Base-by-base conservation (phyloP, 2,797 vertebrate genomes). In the Iguana delicatissima region DNA sequence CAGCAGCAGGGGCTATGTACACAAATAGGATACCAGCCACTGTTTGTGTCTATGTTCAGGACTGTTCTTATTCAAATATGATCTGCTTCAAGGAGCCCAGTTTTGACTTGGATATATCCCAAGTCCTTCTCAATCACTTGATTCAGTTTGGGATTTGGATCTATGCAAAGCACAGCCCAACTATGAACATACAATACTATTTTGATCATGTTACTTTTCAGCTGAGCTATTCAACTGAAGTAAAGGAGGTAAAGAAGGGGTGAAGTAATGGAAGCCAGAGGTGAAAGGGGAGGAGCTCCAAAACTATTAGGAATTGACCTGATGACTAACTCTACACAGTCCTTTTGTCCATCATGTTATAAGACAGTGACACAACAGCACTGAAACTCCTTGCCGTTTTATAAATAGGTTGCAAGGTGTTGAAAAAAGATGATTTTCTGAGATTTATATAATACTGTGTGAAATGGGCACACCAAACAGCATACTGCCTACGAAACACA, bases 341-440 rank as follows among this genome's bases (percentile, higher is more conserved):
- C 4, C 80, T 87, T 87, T 38, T 67, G 26, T 12, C 86, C 74
- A 64, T 80, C 38, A 42, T 64, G 38, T 77, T 62, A n/a, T 50
- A 62, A 79, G 38, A 32, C 59, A 88, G 57, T 80, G 77, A 64
- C 62, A 52, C 35, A 67, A 69, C 67, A 35, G 32, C 38, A 29
- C 9, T 6, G 6, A 69, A 69, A 88, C 46, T 88, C 59, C 35
- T 80, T 69, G 62, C 86, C 38, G 77, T 16, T 80, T 80, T 88
- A 88, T 88, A 88, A 88, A 80, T 88, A 88, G 86, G 10, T 22
- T 88, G 57, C 20, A 24, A 13, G 42, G 59, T 67, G 59, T 79
- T 69, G 59, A 50, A 8, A 42, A 79, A 67, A 69, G 6, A 62
- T 32, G 10, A 57, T 62, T 16, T 32, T 10, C 77, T 67, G 62